Evolutionary conservation across 92 coral and sea anemone genomes (phyloP), one percentile per base, ranked within the genome.

Genomic region (Muricea muricata): DNA sequence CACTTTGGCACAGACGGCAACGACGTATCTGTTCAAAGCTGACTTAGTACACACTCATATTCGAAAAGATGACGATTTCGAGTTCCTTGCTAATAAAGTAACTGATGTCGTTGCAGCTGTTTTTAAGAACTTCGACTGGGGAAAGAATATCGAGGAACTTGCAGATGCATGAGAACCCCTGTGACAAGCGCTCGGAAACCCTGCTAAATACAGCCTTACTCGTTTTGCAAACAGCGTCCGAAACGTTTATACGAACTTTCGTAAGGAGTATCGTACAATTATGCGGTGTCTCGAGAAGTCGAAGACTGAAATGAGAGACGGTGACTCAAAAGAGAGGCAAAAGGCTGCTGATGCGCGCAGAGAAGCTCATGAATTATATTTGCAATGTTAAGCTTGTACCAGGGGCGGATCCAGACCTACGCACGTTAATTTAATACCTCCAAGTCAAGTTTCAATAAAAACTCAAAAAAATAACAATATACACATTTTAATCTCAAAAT

Each of bases 291-390:
- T 55, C 7, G 63, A 55, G 63, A 55, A 1, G 24, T n/a, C 63
- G 1, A 55, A 55, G 63, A 55, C 63, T 55, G 63, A 55, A 55
- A 55, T 1, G 30, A 55, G 63, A 55, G 63, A 55, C 7, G 63
- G 63, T 8, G 26, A 55, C 63, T 55, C 63, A 17, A 55, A 18
- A 18, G 63, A 55, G 3, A 55, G 63, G 26, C 26, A 8, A 55
- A 55, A 55, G 63, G 63, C 63, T 55, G 63, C 25, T 55, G 63
- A 55, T 55, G 63, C n/a, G n/a, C n/a, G n/a, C 63, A 4, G 63
- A 55, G 63, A 55, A 55, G 1, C 10, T 55, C 63, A 55, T 55
- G 63, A 55, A 55, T 55, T 55, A 26, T 41, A 65, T 65, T 65
- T 65, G 73, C 45, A 30, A 30, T 65, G 50, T 9, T 17, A 45